Conservation (phyloP, 1,140 invertebrate species). For the Drosophila sp. region DNA sequence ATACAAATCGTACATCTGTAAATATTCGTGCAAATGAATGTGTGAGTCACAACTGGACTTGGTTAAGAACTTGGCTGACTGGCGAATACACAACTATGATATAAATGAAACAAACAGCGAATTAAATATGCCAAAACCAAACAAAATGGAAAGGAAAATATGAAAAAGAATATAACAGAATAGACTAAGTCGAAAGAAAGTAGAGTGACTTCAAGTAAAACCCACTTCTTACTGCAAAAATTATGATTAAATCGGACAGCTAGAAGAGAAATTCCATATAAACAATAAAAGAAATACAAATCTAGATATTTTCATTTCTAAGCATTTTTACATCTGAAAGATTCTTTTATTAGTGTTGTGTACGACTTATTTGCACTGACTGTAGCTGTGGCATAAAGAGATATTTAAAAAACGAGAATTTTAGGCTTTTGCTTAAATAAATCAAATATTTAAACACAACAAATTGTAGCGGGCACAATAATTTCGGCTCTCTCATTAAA, state of each 20-base stretch:
- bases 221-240: too few species aligned
- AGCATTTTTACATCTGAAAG: too few species aligned
- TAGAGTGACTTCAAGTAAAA: too few species aligned
- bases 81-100: conserved; percentile 9
- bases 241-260: too few species aligned
- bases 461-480: conserved; percentile 8
- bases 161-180: background rate
- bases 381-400: background rate
- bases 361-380: background rate
- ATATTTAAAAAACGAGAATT: conserved; percentile 9
- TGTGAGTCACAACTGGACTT: conserved; percentile 1
- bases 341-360: too few species aligned
- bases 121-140: background rate
- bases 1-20: conserved; percentile 19
- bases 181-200: background rate
- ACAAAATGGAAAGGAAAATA: background rate
- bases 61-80: background rate
- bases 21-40: conserved; percentile 2
- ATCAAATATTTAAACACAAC: conserved; percentile 1
- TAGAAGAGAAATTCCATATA: too few species aligned
- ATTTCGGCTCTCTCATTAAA: background rate
- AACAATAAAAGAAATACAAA: too few species aligned
- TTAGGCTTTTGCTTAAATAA: background rate
- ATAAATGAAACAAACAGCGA: background rate
- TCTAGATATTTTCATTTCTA: too few species aligned